Conservation (phyloP, 2,113 vertebrate species). For the Heterochromis multidens region DNA sequence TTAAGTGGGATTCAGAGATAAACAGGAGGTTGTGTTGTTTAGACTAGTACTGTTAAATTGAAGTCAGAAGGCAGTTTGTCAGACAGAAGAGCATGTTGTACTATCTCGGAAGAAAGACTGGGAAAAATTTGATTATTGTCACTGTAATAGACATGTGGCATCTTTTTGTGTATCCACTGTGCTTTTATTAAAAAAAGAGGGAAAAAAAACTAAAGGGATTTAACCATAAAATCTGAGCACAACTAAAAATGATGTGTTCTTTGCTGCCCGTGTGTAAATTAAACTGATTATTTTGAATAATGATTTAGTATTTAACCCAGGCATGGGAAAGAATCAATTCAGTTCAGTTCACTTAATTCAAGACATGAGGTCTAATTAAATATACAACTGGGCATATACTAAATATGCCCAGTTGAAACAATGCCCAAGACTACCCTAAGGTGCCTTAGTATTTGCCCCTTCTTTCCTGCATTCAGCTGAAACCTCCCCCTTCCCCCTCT, state of each 20-base stretch:
- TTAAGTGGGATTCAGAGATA: neutral
- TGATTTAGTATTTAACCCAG: neutral
- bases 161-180: neutral
- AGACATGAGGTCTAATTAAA: neutral
- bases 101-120: neutral
- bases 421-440: neutral
- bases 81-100: conserved; percentile 5
- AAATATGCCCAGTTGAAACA: neutral
- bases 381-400: neutral
- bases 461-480: neutral
- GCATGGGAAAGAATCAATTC: neutral
- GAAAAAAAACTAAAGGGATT: neutral
- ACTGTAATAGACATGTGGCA: neutral
- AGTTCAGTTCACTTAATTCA: conserved; percentile 4
- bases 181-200: neutral
- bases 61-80: conserved; percentile 61
- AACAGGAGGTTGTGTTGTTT: neutral
- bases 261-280: neutral
- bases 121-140: conserved; percentile 25
- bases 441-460: neutral
- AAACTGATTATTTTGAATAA: neutral
- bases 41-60: conserved; percentile 31
- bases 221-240: neutral
- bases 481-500: neutral
- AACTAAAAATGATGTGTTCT: neutral